A percentile compares a stretch with the other conserved stretches of the same genome.
phyloP scores from a whole-genome alignment of 2,888 invertebrate species.

The Choristoneura rosaceana region DNA sequence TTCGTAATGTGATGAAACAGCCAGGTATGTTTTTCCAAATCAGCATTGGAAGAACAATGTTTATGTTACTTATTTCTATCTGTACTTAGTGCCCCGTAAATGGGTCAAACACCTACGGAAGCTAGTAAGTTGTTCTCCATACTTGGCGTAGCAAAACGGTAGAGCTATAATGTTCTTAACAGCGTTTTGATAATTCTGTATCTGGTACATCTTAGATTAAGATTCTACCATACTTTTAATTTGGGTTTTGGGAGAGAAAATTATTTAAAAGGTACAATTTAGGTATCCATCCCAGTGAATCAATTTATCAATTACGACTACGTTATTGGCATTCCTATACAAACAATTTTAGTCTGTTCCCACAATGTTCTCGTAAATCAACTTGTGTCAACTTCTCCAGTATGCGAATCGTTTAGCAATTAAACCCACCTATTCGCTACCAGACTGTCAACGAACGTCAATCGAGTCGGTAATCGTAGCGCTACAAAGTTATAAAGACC shows the following conservation, averaged over 20 bases:
- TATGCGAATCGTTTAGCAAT: conserved; percentile 6
- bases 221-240: too few species aligned
- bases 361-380: neutral
- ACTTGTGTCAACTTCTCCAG: neutral
- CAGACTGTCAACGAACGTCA: conserved; percentile 2
- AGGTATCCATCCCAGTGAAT: neutral
- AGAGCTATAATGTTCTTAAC: too few species aligned
- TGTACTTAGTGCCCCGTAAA: too few species aligned
- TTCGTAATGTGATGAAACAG: neutral
- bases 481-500: neutral
- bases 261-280: too few species aligned
- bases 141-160: too few species aligned
- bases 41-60: neutral
- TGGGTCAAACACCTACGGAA: too few species aligned
- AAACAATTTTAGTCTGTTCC: neutral
- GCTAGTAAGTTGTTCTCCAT: too few species aligned
- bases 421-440: conserved; percentile 22
- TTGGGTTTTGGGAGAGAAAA: too few species aligned
- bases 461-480: neutral
- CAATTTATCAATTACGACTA: neutral
- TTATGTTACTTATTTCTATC: too few species aligned
- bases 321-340: neutral
- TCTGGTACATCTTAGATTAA: too few species aligned
- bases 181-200: too few species aligned
- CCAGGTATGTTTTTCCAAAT: neutral